Percentiles rank a stretch among this genome's conserved stretches.
phyloP scores from a whole-genome alignment of 2,113 vertebrate genomes.

The Procavia capensis region DNA sequence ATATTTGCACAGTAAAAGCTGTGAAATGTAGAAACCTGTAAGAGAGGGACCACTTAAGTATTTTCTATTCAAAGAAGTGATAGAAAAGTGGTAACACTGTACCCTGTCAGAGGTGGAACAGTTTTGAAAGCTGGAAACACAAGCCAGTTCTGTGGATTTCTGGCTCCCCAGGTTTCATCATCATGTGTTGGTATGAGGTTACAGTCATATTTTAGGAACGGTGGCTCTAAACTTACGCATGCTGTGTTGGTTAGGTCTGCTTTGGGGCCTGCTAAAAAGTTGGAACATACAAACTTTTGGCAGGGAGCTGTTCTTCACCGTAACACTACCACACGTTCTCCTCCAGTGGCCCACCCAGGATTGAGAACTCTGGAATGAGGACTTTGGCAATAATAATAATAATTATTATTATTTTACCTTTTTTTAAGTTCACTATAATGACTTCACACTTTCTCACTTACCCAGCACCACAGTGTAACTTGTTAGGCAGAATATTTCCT shows the following conservation, averaged over 20 bases:
- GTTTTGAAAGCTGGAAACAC: background rate
- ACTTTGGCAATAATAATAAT: background rate
- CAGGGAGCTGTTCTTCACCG: background rate
- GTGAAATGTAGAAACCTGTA: background rate
- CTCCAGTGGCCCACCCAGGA: background rate
- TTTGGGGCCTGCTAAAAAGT: background rate
- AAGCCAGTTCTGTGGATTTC: background rate
- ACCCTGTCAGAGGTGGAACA: no score
- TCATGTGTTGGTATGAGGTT: background rate
- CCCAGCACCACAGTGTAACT: background rate
- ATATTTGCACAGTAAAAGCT: background rate
- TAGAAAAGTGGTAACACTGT: background rate
- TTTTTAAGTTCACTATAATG: background rate
- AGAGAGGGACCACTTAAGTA: background rate
- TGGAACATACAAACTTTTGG: background rate
- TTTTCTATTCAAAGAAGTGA: background rate
- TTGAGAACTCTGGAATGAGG: background rate
- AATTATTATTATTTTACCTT: background rate
- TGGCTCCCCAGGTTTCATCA: no score
- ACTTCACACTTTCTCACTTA: background rate
- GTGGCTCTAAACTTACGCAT: background rate
- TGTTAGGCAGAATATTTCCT: background rate
- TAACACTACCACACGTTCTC: no score
- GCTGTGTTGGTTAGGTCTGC: background rate
- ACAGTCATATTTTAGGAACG: background rate